These are phyloP conservation scores for Ginglymostoma cirratum DNA, from an alignment of 2,113 vertebrate genomes.

Conservation along the genomic window DNA sequence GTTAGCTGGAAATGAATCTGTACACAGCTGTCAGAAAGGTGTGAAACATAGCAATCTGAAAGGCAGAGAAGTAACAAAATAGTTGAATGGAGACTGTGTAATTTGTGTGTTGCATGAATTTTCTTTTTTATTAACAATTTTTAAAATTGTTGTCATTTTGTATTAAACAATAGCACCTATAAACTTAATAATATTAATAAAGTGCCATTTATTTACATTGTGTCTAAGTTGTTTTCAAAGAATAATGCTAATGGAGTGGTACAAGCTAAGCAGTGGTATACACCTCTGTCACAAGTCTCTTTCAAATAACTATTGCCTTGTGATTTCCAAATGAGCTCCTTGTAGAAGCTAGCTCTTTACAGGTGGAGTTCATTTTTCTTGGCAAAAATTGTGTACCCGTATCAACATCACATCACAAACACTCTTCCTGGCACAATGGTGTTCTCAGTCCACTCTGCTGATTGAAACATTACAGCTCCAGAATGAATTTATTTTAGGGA, in stretches of 20 bases:
- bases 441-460: neutral
- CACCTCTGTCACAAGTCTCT: neutral
- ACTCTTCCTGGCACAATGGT: neutral
- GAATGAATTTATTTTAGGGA: neutral
- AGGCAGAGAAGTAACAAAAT: neutral
- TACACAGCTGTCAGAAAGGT: neutral
- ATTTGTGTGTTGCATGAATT: neutral
- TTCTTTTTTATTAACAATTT: neutral
- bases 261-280: neutral
- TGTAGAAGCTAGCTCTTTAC: neutral
- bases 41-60: neutral
- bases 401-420: neutral
- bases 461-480: no score
- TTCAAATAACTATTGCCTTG: neutral
- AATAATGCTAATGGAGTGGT: neutral
- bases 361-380: neutral
- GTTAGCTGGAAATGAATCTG: neutral
- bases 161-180: neutral
- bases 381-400: neutral
- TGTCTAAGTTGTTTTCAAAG: neutral
- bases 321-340: neutral
- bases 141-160: conserved; percentile 13
- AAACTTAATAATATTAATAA: neutral
- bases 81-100: neutral
- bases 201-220: neutral